A percentile compares a stretch with the other conserved stretches of the same genome.
phyloP scores from a whole-genome alignment of 2,888 invertebrate species.

The Parelbella ahira region DNA sequence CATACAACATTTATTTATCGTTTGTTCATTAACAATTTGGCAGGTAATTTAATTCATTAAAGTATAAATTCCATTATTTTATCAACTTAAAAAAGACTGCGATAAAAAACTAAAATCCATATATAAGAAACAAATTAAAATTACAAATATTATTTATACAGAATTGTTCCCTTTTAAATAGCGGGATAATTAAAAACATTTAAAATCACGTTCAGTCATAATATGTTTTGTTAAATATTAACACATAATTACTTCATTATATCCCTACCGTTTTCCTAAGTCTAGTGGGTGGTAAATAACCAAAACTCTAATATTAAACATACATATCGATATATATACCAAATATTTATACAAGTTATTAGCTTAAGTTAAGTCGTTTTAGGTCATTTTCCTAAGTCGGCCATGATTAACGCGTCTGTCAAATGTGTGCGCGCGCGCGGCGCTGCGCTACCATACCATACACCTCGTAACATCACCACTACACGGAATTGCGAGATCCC shows the following conservation, averaged over 20 bases:
- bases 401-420: conserved; percentile 74
- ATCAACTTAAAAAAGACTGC: conserved; percentile 71
- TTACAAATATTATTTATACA: conserved; percentile 77
- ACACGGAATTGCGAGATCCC: conserved; percentile 41
- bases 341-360: conserved; percentile 80
- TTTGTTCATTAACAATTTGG: conserved; percentile 75
- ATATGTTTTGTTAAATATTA: conserved; percentile 76
- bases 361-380: conserved; percentile 80
- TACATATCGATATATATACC: conserved; percentile 80
- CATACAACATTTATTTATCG: conserved; percentile 51
- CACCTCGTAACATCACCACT: conserved; percentile 33
- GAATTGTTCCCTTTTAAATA: conserved; percentile 64
- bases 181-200: conserved; percentile 69
- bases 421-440: conserved; percentile 47
- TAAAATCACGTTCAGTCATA: conserved; percentile 77
- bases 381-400: conserved; percentile 76
- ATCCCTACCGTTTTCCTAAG: conserved; percentile 76
- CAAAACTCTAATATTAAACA: conserved; percentile 80
- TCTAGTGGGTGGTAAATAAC: conserved; percentile 79
- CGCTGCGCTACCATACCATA: conserved; percentile 34
- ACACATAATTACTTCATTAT: conserved; percentile 76
- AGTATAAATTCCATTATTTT: conserved; percentile 62
- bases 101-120: conserved; percentile 77
- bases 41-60: conserved; percentile 75
- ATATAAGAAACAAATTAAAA: conserved; percentile 73